Evolutionary conservation across 2,113 vertebrate species (phyloP), one percentile per base, ranked within the genome.

Genomic region (Paraplagusia blochii): DNA sequence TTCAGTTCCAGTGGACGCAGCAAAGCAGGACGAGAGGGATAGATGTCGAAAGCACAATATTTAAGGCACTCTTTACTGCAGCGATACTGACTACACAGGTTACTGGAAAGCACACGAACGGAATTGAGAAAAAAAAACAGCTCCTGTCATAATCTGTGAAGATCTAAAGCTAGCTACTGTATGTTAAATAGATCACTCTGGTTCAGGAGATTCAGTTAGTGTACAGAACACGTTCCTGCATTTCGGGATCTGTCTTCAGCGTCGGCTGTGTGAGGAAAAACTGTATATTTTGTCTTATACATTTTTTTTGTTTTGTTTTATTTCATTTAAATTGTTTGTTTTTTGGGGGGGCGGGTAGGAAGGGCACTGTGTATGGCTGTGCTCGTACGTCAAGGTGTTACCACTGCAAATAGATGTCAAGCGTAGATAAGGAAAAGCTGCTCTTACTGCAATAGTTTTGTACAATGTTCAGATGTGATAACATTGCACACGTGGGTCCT

Each of bases 391-490:
- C 54, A 48, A 66, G 70, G 62, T 67, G 70, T 87, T 79, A 80
- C 79, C 82, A 77, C 79, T 79, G 66, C 85, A 81, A 80, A 74
- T 85, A 73, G 74, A 84, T 85, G 82, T 85, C 76, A 82, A 78
- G 80, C 73, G 72, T 80, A 74, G 74, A 81, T 74, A 69, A 84
- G 63, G 81, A 79, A 72, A 82, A 84, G 87, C 89, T 90, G 88
- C 89, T 88, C 85, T 83, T 77, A 77, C 65, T 85, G 82, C 84
- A 88, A 85, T 88, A 86, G 79, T 90, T 88, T 88, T 87, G 83
- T 88, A 87, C 83, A 77, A 84, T 82, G 79, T 87, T 79, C 76
- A 64, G 76, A 83, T 65, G 73, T 83, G 75, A 83, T 74, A 80
- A 83, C 67, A 67, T 84, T 68, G 80, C 86, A 86, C 80, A 80